Conservation (phyloP, 2,797 vertebrate species). For the Otolemur crassicaudatus region DNA sequence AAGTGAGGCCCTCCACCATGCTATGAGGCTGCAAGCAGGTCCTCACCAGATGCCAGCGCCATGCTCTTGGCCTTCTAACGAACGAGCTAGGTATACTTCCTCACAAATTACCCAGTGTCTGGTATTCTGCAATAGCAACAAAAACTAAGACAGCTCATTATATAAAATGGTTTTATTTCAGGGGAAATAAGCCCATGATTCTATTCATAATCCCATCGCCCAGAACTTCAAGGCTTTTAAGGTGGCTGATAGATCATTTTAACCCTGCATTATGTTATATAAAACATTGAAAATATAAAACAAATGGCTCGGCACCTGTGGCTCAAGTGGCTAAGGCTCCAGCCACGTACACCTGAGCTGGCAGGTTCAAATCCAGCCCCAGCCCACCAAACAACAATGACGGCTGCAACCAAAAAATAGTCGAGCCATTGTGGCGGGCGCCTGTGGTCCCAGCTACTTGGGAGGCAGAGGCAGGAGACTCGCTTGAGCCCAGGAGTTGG, state of each 20-base stretch:
- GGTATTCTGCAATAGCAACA: neutral
- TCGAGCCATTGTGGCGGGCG: no score
- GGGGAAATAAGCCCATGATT: neutral
- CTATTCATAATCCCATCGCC: neutral
- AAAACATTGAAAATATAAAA: slow-evolving; percentile 1
- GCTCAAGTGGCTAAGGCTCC: no score
- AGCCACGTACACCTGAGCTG: no score
- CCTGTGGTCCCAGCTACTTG: no score
- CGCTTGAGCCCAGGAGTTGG: no score
- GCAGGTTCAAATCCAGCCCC: no score
- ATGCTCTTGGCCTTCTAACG: neutral
- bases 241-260: neutral
- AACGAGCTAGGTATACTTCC: neutral
- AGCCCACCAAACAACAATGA: no score
- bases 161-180: neutral
- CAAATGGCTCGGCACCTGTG: neutral
- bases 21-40: neutral
- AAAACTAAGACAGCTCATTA: neutral
- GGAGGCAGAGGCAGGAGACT: no score
- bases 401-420: no score
- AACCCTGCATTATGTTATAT: neutral
- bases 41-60: neutral
- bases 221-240: neutral
- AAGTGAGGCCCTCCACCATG: neutral
- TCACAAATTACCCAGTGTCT: neutral